These are phyloP conservation scores for Sinocyclocheilus rhinocerous DNA, from an alignment of 2,113 vertebrate species.

Conservation along the genomic window DNA sequence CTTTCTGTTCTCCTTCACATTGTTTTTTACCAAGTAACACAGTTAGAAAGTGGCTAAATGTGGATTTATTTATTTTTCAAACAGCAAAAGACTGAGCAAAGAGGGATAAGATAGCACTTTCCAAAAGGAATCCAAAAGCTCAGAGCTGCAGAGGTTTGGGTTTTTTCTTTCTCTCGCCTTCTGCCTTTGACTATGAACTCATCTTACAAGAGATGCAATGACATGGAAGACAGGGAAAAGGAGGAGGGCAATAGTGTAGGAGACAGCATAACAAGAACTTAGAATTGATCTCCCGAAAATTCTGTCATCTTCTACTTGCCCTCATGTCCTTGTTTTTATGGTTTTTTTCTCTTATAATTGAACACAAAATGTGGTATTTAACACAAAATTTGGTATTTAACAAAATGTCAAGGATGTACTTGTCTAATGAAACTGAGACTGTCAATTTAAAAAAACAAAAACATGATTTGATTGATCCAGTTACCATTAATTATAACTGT, in stretches of 20 bases:
- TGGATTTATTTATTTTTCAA: conserved; percentile 67
- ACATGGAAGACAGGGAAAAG: conserved; percentile 3
- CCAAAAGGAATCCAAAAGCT: conserved; percentile 71
- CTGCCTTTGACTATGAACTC: conserved; percentile 20
- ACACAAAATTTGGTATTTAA: not conserved
- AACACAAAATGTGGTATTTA: not conserved
- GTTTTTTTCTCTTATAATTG: not conserved
- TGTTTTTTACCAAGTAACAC: conserved; percentile 71
- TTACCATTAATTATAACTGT: not conserved
- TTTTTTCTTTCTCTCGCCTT: conserved; percentile 47
- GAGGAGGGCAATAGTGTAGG: conserved; percentile 12
- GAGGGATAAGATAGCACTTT: conserved; percentile 63
- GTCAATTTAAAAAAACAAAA: not conserved
- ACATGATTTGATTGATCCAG: not conserved
- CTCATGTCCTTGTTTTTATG: not conserved
- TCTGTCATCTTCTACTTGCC: not conserved
- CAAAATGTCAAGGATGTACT: not conserved
- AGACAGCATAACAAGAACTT: conserved; percentile 15
- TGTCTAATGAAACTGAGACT: not conserved
- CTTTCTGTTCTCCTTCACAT: conserved; percentile 54
- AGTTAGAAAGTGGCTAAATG: conserved; percentile 72
- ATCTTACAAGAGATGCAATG: conserved; percentile 8
- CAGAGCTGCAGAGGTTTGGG: conserved; percentile 73
- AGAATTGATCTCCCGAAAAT: not conserved
- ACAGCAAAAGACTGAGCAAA: conserved; percentile 64